Evolutionary conservation across 1,140 invertebrate species (phyloP).

Genomic region (Trichonephila clavipes): DNA sequence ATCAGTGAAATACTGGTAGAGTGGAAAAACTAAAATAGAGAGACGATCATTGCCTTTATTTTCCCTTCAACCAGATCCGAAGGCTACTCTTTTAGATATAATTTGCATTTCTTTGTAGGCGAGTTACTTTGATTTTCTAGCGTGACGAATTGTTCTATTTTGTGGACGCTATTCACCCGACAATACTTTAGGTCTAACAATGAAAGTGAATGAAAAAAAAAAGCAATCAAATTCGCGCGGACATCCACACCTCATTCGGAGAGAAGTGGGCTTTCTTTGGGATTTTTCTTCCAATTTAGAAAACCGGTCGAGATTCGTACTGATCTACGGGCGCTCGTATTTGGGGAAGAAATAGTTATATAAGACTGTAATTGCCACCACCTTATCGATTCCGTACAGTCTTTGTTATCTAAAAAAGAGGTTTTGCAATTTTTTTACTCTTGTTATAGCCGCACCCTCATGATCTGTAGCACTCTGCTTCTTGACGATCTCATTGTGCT

Average conservation of each 20-base stretch:
- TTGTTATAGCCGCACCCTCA: constrained; percentile 36
- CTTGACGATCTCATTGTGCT: constrained; percentile 4
- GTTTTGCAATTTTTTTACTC: not conserved
- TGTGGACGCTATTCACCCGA: not conserved
- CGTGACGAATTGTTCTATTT: not conserved
- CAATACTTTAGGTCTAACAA: not conserved
- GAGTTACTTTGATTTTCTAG: constrained; percentile 9
- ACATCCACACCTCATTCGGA: not conserved
- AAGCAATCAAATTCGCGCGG: not conserved
- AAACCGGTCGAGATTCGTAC: constrained; percentile 1
- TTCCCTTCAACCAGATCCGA: not conserved
- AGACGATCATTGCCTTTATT: too few relatives aligned
- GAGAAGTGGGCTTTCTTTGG: not conserved
- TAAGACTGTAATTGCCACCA: constrained; percentile 35
- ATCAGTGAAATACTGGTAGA: not conserved
- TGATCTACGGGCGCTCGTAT: not conserved
- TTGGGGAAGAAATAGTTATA: not conserved
- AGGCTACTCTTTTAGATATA: not conserved
- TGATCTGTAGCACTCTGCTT: not conserved
- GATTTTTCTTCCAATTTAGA: constrained; percentile 18
- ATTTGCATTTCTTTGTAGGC: not conserved
- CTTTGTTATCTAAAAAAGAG: not conserved
- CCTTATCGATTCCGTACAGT: constrained; percentile 27
- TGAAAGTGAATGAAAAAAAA: not conserved
- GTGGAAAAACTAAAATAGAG: not conserved